A percentile compares a stretch with the other conserved stretches of the same genome.
Conservation (phyloP, 2,113 vertebrate species). For the Spea bombifrons region DNA sequence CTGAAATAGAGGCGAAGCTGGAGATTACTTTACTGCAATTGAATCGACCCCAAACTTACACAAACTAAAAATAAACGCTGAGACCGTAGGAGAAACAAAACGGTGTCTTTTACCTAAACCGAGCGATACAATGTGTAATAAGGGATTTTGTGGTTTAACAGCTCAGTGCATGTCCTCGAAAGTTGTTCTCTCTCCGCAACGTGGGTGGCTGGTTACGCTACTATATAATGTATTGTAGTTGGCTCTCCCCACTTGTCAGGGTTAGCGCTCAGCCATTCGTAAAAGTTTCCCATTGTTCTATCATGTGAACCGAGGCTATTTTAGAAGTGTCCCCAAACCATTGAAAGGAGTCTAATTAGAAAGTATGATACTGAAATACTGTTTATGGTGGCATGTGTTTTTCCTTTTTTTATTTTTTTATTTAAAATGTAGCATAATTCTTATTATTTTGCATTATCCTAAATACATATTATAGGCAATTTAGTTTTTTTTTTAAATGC, state of each 20-base stretch:
- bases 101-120: slow-evolving; percentile 83
- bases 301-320: slow-evolving; percentile 83
- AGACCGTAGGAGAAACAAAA: slow-evolving; percentile 61
- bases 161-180: slow-evolving; percentile 91
- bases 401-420: not conserved
- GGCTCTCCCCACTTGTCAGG: slow-evolving; percentile 92
- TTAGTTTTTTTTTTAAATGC: slow-evolving; percentile 23
- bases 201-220: slow-evolving; percentile 96
- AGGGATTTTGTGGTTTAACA: slow-evolving; percentile 94
- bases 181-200: slow-evolving; percentile 90
- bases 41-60: slow-evolving; percentile 60
- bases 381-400: slow-evolving; percentile 21
- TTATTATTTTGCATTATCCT: not conserved
- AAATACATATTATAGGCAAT: slow-evolving; percentile 3
- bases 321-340: slow-evolving; percentile 82
- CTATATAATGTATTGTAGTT: slow-evolving; percentile 96
- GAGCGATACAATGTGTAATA: slow-evolving; percentile 89
- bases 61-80: slow-evolving; percentile 52
- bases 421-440: no score
- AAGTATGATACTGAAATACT: slow-evolving; percentile 46
- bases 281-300: slow-evolving; percentile 97
- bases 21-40: slow-evolving; percentile 51
- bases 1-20: slow-evolving; percentile 56
- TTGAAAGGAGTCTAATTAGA: slow-evolving; percentile 77
- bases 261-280: slow-evolving; percentile 91